Evolutionary conservation across 1,140 invertebrate species (phyloP).

Genomic region (Plodia interpunctella): DNA sequence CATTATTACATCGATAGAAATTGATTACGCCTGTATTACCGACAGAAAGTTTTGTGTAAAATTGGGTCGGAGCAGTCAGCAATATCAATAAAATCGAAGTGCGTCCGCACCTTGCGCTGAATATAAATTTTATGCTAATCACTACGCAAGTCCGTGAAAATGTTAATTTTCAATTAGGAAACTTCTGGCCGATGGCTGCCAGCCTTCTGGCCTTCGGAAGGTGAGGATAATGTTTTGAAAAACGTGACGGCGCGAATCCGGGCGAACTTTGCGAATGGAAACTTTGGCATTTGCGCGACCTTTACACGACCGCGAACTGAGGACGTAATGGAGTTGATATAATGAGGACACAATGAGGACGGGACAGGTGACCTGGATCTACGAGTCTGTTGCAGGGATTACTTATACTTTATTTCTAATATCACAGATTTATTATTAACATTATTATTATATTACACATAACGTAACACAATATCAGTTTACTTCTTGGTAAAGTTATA

Average conservation of each 20-base stretch:
- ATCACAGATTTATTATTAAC: too few species aligned
- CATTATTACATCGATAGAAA: too few species aligned
- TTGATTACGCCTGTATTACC: too few species aligned
- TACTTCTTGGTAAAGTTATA: too few species aligned
- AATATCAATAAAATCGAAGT: conserved; percentile 3
- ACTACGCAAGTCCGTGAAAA: not conserved
- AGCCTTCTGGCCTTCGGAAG: not conserved
- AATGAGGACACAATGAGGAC: not conserved
- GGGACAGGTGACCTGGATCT: not conserved
- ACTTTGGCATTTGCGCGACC: conserved; percentile 1
- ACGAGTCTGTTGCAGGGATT: not conserved
- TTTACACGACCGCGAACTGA: not conserved
- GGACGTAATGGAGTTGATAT: not conserved
- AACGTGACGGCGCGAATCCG: not conserved
- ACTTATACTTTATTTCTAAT: not conserved
- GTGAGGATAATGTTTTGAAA: not conserved
- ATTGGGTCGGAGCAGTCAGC: not conserved
- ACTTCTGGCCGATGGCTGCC: not conserved
- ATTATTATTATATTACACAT: too few species aligned
- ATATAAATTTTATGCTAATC: conserved; percentile 6
- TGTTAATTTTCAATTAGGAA: conserved; percentile 7
- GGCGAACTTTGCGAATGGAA: not conserved
- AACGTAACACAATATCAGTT: too few species aligned
- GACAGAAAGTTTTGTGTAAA: too few species aligned
- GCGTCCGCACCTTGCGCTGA: not conserved